Evolutionary conservation across 1,140 invertebrate species (phyloP), one percentile per base, ranked within the genome.

Genomic region (Drosophila virilis): DNA sequence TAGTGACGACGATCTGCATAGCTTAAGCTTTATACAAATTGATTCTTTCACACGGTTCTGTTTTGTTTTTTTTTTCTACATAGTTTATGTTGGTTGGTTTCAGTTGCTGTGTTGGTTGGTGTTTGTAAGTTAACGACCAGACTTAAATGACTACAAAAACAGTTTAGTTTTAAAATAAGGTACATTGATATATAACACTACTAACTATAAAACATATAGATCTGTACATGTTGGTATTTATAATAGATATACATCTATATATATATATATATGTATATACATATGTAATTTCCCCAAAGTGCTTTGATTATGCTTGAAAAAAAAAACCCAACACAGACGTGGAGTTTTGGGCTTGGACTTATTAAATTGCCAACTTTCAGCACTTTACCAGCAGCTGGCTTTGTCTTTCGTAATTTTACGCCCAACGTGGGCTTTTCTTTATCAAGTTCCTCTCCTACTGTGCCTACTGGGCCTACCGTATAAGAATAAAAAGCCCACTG

Each of bases 111-210:
- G 40, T 66, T 78, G 58, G 64, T 74, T 71, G 78, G 38, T 72
- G 59, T 72, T 72, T 64, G 62, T 77, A 59, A 66, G 64, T 66
- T 80, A 71, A 80, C 80, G 84, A 89, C 80, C 84, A 84, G 84
- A 89, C 84, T 89, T 89, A 88, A 66, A 10, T 89, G 84, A 89
- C 84, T 89, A 88, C 71, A 51, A 83, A 80, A 80, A 84, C 78
- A 74, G 80, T 77, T 71, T 54, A 77, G 77, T 84, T 88, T 80
- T 67, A 80, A 89, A 89, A 89, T 89, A 89, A 89, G 84, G 84
- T 89, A 89, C 84, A 89, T 78, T 84, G 84, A 89, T 88, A 89
- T 78, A 82, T 77, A 64, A 60, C 13, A 55, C 58, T 65, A 58
- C 35, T 71, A 43, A 65, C 48, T 38, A 50, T 70, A 61, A 51